A percentile compares a stretch with the other conserved stretches of the same genome.
Evolutionary conservation across 2,888 invertebrate species (phyloP).

Genomic region (Ypsolopha sequella): DNA sequence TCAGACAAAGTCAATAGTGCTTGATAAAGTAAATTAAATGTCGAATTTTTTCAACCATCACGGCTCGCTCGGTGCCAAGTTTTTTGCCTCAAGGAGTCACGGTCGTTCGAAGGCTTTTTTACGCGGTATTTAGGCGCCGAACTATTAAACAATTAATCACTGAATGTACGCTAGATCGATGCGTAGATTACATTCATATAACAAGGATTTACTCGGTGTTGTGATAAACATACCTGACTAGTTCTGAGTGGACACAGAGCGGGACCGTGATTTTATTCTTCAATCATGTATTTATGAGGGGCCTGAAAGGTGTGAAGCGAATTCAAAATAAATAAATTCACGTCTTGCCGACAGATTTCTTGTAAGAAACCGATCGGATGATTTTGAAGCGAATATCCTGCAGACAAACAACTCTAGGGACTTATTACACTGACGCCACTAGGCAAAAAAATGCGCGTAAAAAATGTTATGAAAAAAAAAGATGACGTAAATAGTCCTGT

Average conservation of each 20-base stretch:
- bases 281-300: slow-evolving; percentile 34
- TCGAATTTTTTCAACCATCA: too few species aligned
- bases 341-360: too few species aligned
- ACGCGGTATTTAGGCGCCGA: slow-evolving; percentile 64
- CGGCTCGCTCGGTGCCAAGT: slow-evolving; percentile 7
- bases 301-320: slow-evolving; percentile 29
- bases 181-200: slow-evolving; percentile 5
- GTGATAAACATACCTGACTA: slow-evolving; percentile 16
- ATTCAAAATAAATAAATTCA: slow-evolving; percentile 15
- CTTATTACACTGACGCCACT: too few species aligned
- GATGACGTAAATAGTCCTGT: too few species aligned
- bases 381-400: too few species aligned
- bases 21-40: slow-evolving; percentile 1
- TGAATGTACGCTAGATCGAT: not conserved
- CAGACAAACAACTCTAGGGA: too few species aligned
- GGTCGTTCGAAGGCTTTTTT: slow-evolving; percentile 61
- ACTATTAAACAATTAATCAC: slow-evolving; percentile 34
- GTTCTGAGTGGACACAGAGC: slow-evolving; percentile 15
- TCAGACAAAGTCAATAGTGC: not conserved
- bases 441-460: too few species aligned
- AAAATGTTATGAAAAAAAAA: too few species aligned
- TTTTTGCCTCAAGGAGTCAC: slow-evolving; percentile 48
- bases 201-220: not conserved
- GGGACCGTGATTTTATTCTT: slow-evolving; percentile 22
- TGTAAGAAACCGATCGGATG: too few species aligned